Base-by-base conservation (phyloP, 2,888 invertebrate species). In the Orgyia antiqua region DNA sequence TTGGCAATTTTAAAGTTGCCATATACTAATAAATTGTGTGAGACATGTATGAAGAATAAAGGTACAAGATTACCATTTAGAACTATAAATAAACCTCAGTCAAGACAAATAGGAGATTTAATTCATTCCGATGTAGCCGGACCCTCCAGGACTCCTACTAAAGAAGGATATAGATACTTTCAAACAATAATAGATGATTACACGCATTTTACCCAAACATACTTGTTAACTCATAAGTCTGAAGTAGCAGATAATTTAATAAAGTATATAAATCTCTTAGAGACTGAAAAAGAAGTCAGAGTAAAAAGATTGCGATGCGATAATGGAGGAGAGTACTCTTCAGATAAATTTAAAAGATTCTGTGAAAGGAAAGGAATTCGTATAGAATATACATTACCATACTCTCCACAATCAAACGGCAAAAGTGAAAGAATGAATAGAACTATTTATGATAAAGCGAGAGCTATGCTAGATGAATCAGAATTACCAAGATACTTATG, bases 401-500 rank as follows among this genome's bases (percentile, higher is more conserved):
- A 56, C 36, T 68, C 70, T 11, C 72, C 68, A 30, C 62, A 70
- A 47, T 53, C 56, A 45, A 75, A 72, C 57, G 64, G 64, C 35
- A 58, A 68, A 8, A 43, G 66, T 10, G 68, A 72, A 38, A 43
- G 69, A 2, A 68, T 71, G 65, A 53, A 51, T 18, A 33, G 68
- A 37, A 62, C 62, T 10, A 51, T 74, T 23, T 60, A 62, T 5
- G 68, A 71, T 48, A 69, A 58, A 37, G 62, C 65, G 27, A 52
- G 68, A 21, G 33, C 62, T 21, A 52, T 68, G 48, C 6, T 75
- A 29, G 37, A 41, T 30, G 45, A 58, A 27, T 54, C 61, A 3
- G 42, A 55, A 11, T 30, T 67, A 7, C 34, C 42, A 13, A 68
- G 70, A 46, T 7, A 2, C 2, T 61, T 71, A 9, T 29, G 29